These are phyloP conservation scores for Oscheius myriophilus DNA, from an alignment of 2,888 invertebrate species.

Conservation along the genomic window DNA sequence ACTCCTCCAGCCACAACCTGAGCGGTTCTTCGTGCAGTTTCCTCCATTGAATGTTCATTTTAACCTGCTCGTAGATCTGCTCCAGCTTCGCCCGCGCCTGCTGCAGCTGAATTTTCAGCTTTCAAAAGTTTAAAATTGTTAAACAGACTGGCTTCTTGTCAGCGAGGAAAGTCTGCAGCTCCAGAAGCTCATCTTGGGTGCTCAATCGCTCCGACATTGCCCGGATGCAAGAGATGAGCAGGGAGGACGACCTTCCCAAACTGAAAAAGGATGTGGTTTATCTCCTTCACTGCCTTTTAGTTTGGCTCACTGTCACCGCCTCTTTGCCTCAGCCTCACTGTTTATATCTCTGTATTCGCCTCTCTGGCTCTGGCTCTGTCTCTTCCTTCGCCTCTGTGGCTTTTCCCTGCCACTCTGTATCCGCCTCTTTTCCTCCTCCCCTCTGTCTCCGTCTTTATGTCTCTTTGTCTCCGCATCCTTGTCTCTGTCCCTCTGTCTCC, in stretches of 20 bases:
- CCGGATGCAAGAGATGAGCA: slow-evolving; percentile 47
- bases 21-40: slow-evolving; percentile 54
- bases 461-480: too few relatives aligned
- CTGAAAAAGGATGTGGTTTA: slow-evolving; percentile 35
- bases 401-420: too few relatives aligned
- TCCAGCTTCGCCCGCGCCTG: slow-evolving; percentile 46
- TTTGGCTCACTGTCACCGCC: too few relatives aligned
- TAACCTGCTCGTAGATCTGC: slow-evolving; percentile 54
- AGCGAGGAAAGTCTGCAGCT: slow-evolving; percentile 47
- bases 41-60: slow-evolving; percentile 64
- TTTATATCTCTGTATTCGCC: too few relatives aligned
- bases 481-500: too few relatives aligned
- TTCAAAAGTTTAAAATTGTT: not conserved
- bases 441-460: too few relatives aligned
- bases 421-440: too few relatives aligned
- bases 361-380: too few relatives aligned
- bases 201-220: slow-evolving; percentile 50
- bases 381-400: too few relatives aligned
- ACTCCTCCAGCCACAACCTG: slow-evolving; percentile 39
- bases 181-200: slow-evolving; percentile 52
- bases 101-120: slow-evolving; percentile 33
- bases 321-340: too few relatives aligned
- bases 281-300: too few relatives aligned
- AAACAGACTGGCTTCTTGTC: slow-evolving; percentile 73
- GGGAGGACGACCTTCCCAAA: slow-evolving; percentile 48